Evolutionary conservation across 2,888 invertebrate genomes (phyloP), one percentile per base, ranked within the genome.

Genomic region (Diaprepes abbreviatus): DNA sequence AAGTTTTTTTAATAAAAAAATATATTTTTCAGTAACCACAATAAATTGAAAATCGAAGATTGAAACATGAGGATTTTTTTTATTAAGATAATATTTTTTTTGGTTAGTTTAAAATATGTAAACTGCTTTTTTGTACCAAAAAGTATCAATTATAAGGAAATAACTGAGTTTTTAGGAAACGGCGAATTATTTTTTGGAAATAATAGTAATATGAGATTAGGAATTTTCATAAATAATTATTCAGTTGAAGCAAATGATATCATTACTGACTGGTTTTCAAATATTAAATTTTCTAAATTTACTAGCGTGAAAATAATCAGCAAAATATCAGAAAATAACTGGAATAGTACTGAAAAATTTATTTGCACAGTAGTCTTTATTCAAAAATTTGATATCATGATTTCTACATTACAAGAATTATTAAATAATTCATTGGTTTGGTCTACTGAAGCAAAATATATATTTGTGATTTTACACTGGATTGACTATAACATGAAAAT

Each of bases 241-340:
- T 48, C 48, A 24, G 1, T 14, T 10, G 48, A 48, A 48, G 48
- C 48, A 48, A 24, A 48, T 48, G 24, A 48, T 28, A 14, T 48
- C 9, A 48, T 48, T 48, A 28, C 48, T 3, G 28, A 48, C 1
- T 48, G 48, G 48, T 28, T 48, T 24, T 6, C 14, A 12, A 7
- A 28, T 2, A 14, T 48, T 24, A 14, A 24, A 24, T 1, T 14
- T 14, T 24, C 48, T 0, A 28, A 48, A 28, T 48, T 48, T 24
- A 2, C 14, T 4, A 28, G 48, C 28, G 48, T 48, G 3, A 48
- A 24, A 2, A 48, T 48, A 28, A 2, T 48, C 0, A 48, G 14
- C 14, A 48, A 24, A 24, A 48, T 6, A 6, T 12, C 28, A 48
- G 33, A 33, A 9, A 14, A 2, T 1, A 12, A 14, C 48, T 12